A percentile compares a stretch with the other conserved stretches of the same genome.
phyloP scores from a whole-genome alignment of 2,888 invertebrate species.

The Synanthedon myopaeformis region DNA sequence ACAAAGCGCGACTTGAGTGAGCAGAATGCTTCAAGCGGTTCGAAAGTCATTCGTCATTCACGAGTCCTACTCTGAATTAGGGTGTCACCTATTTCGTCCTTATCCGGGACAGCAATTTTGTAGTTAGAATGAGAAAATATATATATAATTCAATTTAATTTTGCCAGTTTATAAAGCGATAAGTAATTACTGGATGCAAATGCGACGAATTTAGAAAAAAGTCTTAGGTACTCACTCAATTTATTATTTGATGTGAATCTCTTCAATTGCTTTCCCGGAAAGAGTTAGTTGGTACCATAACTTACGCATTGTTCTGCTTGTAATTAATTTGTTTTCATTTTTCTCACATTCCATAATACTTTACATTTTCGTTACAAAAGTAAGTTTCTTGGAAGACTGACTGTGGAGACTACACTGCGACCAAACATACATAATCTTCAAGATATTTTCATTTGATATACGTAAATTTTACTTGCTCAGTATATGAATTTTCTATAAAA shows the following conservation, averaged over 20 bases:
- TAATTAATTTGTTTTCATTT: slow-evolving; percentile 16
- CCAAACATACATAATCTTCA: slow-evolving; percentile 44
- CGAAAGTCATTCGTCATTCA: slow-evolving; percentile 7
- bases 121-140: not conserved
- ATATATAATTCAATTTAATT: slow-evolving; percentile 11
- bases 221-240: not conserved
- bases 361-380: slow-evolving; percentile 41
- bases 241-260: slow-evolving; percentile 13
- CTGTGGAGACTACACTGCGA: slow-evolving; percentile 47
- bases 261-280: slow-evolving; percentile 42
- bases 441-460: slow-evolving; percentile 36
- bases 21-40: slow-evolving; percentile 15
- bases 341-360: slow-evolving; percentile 50
- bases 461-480: slow-evolving; percentile 55
- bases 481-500: slow-evolving; percentile 34
- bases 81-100: slow-evolving; percentile 52
- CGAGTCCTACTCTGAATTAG: slow-evolving; percentile 24
- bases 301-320: not conserved
- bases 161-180: not conserved
- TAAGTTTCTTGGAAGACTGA: slow-evolving; percentile 64
- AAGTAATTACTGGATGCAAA: not conserved
- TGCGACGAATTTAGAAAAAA: slow-evolving; percentile 35
- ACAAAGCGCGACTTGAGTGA: slow-evolving; percentile 91
- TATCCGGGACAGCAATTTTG: slow-evolving; percentile 56
- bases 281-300: slow-evolving; percentile 17